Conservation (phyloP, 2,888 invertebrate species). For the Drosophila meridionalis region DNA sequence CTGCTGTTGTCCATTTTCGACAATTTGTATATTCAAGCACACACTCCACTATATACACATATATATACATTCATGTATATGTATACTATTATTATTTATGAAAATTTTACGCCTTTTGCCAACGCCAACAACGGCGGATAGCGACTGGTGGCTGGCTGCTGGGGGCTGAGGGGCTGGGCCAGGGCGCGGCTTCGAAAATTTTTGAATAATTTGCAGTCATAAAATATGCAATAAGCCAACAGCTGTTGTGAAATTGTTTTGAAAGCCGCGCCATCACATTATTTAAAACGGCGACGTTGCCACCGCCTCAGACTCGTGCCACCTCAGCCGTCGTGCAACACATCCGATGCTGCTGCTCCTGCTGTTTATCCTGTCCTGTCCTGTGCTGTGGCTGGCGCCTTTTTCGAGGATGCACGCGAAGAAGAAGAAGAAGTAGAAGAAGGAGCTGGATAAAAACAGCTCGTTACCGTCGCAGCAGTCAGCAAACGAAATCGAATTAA, state of each 20-base stretch:
- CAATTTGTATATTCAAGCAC: conserved; percentile 68
- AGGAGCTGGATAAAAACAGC: conserved; percentile 7
- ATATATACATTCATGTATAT: conserved; percentile 23
- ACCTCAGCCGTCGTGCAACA: conserved; percentile 22
- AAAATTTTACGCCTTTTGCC: conserved; percentile 64
- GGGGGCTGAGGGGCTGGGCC: neutral
- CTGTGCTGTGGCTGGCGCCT: conserved; percentile 19
- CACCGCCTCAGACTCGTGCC: conserved; percentile 16
- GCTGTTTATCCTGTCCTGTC: conserved; percentile 18
- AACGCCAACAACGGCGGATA: neutral
- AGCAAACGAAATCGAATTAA: conserved; percentile 67
- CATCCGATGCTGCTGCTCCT: conserved; percentile 16
- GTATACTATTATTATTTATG: conserved; percentile 65
- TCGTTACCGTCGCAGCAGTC: conserved; percentile 15
- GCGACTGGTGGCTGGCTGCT: conserved; percentile 3
- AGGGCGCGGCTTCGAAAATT: conserved; percentile 71
- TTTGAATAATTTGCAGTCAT: conserved; percentile 85
- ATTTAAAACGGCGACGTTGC: conserved; percentile 74
- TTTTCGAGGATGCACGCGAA: conserved; percentile 24
- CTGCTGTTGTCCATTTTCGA: conserved; percentile 64
- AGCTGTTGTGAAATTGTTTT: conserved; percentile 85
- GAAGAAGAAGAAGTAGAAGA: neutral
- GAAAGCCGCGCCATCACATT: conserved; percentile 85
- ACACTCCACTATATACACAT: conserved; percentile 1
- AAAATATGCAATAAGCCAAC: conserved; percentile 85